Evolutionary conservation across 2,113 vertebrate genomes (phyloP), one percentile per base, ranked within the genome.

Genomic region (Lophura nycthemera): DNA sequence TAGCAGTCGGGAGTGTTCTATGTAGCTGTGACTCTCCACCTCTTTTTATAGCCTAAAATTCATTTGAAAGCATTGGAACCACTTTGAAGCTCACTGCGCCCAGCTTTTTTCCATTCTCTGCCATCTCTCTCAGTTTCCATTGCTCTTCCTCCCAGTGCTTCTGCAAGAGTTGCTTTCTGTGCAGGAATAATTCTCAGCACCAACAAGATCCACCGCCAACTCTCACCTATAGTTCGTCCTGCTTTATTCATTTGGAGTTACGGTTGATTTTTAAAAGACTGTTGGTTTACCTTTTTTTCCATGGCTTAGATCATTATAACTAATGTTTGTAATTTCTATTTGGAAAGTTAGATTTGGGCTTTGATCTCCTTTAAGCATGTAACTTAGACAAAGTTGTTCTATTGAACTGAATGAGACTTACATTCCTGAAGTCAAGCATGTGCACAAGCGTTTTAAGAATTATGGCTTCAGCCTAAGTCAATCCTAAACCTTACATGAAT

Each of bases 401-500:
- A 79, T 94, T 95, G 72, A 91, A 64, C 76, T 71, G 92, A 90
- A 76, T 73, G 86, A 75, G 91, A 61, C 90, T 92, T 89, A 82
- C 85, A 95, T 95, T 96, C 95, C 94, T 95, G 42, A 54, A 78
- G 92, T 89, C 92, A 95, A 90, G 63, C 80, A 47, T 14, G 61
- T 27, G 83, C 86, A 86, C 80, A 82, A 91, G 76, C 15, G 1
- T 89, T 93, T 24, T 48, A 95, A 95, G 91, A 96, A 91, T 93
- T 93, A 92, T 92, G 84, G 73, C 89, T 74, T 88, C 93, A 89
- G 45, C 86, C 76, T 95, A 96, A 96, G 85, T 95, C 93, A 93
- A 4, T 92, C 89, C 91, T 95, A 96, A 97, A 97, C 94, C 89
- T 97, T 96, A 96, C 91, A 96, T 92, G 93, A 90, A 92, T 95